Base-by-base conservation (phyloP, 2,113 vertebrate species). In the Tetrao urogallus region DNA sequence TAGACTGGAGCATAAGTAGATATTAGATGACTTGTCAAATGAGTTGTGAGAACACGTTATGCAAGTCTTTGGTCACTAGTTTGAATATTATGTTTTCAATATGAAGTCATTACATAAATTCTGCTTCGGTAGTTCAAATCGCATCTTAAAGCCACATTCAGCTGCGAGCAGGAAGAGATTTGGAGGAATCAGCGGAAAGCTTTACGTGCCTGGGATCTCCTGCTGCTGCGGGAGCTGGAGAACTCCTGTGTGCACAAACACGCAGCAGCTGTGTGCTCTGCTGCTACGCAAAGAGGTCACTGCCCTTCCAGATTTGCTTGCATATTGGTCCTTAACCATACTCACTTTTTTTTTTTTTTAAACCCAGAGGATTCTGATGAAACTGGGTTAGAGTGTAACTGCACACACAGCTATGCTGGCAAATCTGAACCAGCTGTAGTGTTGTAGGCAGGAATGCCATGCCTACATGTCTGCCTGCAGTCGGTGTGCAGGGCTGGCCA, bases 211-310 rank as follows among this genome's bases (percentile, higher is more conserved):
- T 89, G 93, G 94, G 85, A 96, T 96, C 81, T 95, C 92, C 65
- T 94, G 92, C 89, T 95, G 85, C 76, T 91, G 92, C 89, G 94
- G 89, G 96, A 95, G 94, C 90, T 95, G 93, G 95, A 54, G 91
- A 93, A 92, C 93, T 96, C 94, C 81, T 70, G 85, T 97, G 96
- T 95, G 95, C 96, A 96, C 91, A 96, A 97, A 96, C 90, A 95
- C 86, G 93, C 57, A 92, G 96, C 97, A 97, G 96, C 97, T 96
- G 94, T 93, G 94, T 97, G 94, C 93, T 96, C 94, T 88, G 89
- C 96, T 95, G 96, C 95, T 91, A 36, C 93, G 83, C 95, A 93
- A 25, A 79, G 88, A 90, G 86, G 95, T 96, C 60, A 13, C 90
- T 94, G 95, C 86, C 92, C 90, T 86, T 74, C 64, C 65, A 83